Evolutionary conservation across 2,888 invertebrate genomes (phyloP), one percentile per base, ranked within the genome.

Genomic region (Mechanitis mazaeus): DNA sequence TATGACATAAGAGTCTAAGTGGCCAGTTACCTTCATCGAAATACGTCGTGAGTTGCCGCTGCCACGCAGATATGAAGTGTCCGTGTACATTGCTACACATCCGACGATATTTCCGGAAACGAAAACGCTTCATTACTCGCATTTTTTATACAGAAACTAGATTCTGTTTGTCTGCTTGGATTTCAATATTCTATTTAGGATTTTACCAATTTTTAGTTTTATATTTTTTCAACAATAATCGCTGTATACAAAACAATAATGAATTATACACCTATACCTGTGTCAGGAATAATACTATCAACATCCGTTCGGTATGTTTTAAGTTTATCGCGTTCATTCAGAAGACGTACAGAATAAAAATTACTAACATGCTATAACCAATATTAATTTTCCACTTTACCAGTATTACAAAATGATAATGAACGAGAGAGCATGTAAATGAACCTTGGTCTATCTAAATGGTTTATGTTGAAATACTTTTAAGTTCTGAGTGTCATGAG

Each of bases 31-130:
- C 64, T 66, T 68, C 69, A 64, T 61, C 68, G 66, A 62, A 58
- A 66, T 20, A 20, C 20, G 66, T 72, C 73, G 72, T 72, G 73
- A 72, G 72, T 71, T 61, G 67, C 57, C 59, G 63, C 67, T 68
- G 60, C 64, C 69, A 64, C 63, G 68, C 68, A 71, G 70, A 64
- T 67, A 64, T 64, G 61, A 45, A 55, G 58, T 58, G 53, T 60
- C 56, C 33, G 68, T 63, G 63, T 54, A 47, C 64, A 67, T 55
- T 69, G 56, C 55, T 42, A 28, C 42, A 33, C 33, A 47, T 57
- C 45, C 45, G 50, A 7, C 31, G 31, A 28, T 50, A 31, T 50
- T 50, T 50, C 50, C 50, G 50, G 50, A 50, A 31, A n/a, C 31
- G 50, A 50, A 3, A 47, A 50, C 28, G 20, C 20, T 20, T 20